Evolutionary conservation across 2,888 invertebrate genomes (phyloP).

Genomic region (Agrenia bidenticulata): DNA sequence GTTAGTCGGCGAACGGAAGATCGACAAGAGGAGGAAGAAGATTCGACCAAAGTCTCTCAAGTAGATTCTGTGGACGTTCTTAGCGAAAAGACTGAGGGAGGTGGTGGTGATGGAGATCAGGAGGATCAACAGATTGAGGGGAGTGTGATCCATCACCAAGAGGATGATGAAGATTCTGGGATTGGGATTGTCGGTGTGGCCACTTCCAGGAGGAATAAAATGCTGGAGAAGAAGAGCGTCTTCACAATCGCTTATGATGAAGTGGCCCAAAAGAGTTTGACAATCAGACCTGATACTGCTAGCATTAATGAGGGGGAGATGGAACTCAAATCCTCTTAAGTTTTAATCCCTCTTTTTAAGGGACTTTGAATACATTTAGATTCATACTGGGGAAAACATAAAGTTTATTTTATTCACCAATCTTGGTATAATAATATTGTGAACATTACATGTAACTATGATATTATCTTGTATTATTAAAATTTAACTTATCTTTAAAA

Average conservation of each 20-base stretch:
- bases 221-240: constrained; percentile 82
- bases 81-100: constrained; percentile 28
- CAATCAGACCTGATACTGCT: constrained; percentile 69
- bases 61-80: constrained; percentile 20
- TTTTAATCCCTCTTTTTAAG: too few relatives aligned
- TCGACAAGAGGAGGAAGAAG: not conserved
- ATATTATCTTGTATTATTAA: too few relatives aligned
- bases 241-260: constrained; percentile 92
- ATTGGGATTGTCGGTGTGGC: constrained; percentile 52
- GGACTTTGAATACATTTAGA: too few relatives aligned
- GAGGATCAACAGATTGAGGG: constrained; percentile 5
- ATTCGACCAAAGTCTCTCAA: not conserved
- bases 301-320: not conserved
- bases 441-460: too few relatives aligned
- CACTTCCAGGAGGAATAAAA: constrained; percentile 56
- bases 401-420: too few relatives aligned
- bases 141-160: constrained; percentile 50
- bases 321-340: not conserved
- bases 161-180: constrained; percentile 58
- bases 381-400: too few relatives aligned
- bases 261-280: constrained; percentile 74
- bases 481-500: too few relatives aligned
- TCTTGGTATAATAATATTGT: too few relatives aligned
- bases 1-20: constrained; percentile 14
- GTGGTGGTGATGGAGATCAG: constrained; percentile 9